These are phyloP conservation scores for Chelonus insularis DNA, from an alignment of 1,140 invertebrate genomes.

Conservation along the genomic window DNA sequence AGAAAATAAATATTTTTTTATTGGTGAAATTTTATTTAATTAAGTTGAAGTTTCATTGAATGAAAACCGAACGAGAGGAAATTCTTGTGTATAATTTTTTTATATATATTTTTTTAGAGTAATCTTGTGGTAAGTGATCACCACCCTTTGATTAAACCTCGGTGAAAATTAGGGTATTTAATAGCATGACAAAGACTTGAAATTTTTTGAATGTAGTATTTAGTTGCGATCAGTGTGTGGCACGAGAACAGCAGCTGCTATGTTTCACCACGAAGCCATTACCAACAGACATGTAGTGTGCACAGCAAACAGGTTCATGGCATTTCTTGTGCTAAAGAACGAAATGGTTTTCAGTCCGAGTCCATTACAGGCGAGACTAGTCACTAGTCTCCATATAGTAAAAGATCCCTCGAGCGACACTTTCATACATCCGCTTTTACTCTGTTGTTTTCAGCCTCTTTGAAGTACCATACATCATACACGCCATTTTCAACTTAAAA, in stretches of 20 bases:
- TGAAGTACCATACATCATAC: not conserved
- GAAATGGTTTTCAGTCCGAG: conserved; percentile 11
- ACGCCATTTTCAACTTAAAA: not conserved
- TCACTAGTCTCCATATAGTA: not conserved
- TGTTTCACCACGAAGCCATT: conserved; percentile 22
- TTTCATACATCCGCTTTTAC: conserved; percentile 14
- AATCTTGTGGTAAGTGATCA: no score
- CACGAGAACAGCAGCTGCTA: conserved; percentile 23
- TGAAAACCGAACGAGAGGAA: no score
- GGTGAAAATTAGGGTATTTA: not conserved
- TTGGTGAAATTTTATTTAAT: no score
- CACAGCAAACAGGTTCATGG: conserved; percentile 16
- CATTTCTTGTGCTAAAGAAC: not conserved
- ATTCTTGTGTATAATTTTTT: no score
- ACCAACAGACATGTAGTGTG: conserved; percentile 3
- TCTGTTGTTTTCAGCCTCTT: conserved; percentile 5
- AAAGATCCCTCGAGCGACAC: conserved; percentile 9
- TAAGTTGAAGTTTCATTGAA: no score
- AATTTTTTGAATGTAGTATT: conserved; percentile 11
- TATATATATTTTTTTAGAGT: no score
- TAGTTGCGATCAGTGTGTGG: conserved; percentile 25
- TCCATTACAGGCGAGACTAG: conserved; percentile 4
- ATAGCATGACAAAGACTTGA: not conserved
- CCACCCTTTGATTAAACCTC: no score
- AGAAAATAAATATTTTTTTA: no score